Percentiles rank a stretch among this genome's conserved stretches.
Evolutionary conservation across 2,113 vertebrate genomes (phyloP).

Genomic region (Equus przewalskii): DNA sequence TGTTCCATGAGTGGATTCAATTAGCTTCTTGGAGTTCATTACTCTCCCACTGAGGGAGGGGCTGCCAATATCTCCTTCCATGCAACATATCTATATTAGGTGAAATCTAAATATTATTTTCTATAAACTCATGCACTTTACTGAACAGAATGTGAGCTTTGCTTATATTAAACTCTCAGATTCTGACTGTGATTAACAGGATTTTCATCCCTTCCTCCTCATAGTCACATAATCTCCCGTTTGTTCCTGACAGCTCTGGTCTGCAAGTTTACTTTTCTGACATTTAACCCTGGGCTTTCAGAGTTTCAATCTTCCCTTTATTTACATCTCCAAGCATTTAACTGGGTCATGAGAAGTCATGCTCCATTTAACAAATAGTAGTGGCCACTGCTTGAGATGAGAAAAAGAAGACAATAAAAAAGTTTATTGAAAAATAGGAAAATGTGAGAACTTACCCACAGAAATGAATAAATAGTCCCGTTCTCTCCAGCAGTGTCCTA

Average conservation of each 20-base stretch:
- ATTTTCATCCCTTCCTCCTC: conserved; percentile 1
- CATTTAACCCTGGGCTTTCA: conserved; percentile 51
- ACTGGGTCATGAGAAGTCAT: conserved; percentile 21
- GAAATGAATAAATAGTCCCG: not conserved
- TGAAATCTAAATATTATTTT: conserved; percentile 52
- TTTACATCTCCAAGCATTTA: conserved; percentile 46
- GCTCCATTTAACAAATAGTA: conserved; percentile 34
- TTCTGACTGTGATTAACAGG: not conserved
- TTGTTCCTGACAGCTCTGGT: not conserved
- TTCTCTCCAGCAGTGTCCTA: not conserved
- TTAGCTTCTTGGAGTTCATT: conserved; percentile 13
- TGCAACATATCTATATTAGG: not conserved
- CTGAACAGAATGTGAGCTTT: conserved; percentile 29
- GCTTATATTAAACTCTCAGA: not conserved
- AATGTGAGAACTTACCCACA: not conserved
- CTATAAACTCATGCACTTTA: not conserved
- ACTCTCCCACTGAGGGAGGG: not conserved
- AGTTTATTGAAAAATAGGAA: not conserved
- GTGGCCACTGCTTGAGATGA: not conserved
- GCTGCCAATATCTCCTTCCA: not conserved
- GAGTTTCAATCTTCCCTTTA: conserved; percentile 54
- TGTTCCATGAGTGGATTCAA: not conserved
- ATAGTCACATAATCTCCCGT: conserved; percentile 19
- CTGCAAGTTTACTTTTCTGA: conserved; percentile 50
- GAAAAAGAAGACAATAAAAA: not conserved